These are phyloP conservation scores for Myotis daubentonii DNA, from an alignment of 2,797 vertebrate genomes.

Conservation along the genomic window DNA sequence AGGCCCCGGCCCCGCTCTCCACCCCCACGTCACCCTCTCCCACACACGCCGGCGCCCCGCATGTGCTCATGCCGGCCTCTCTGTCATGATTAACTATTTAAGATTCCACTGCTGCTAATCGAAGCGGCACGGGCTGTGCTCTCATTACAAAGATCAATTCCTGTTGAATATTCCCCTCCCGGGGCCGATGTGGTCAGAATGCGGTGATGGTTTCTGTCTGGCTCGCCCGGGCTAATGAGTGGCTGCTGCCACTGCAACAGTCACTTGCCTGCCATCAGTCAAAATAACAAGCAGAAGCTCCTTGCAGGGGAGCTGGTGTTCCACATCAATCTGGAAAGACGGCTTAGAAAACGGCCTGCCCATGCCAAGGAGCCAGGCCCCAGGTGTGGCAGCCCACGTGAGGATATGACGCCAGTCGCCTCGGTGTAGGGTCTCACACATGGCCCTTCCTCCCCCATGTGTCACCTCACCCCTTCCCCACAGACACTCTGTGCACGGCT, in stretches of 20 bases:
- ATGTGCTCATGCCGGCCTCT: neutral
- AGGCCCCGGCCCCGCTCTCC: neutral
- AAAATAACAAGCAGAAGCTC: slow-evolving; percentile 87
- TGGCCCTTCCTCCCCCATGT: neutral
- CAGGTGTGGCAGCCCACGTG: neutral
- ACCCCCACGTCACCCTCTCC: neutral
- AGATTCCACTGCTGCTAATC: slow-evolving; percentile 85
- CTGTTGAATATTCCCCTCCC: slow-evolving; percentile 88
- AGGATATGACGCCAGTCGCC: neutral
- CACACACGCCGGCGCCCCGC: neutral
- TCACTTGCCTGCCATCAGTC: slow-evolving; percentile 85
- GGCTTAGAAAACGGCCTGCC: slow-evolving; percentile 60
- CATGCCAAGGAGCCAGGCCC: slow-evolving; percentile 75
- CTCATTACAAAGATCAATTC: slow-evolving; percentile 89
- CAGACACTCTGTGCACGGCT: fast-evolving
- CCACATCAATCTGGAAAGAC: slow-evolving; percentile 82
- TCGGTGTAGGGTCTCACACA: neutral
- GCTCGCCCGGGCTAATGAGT: slow-evolving; percentile 85
- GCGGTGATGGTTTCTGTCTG: slow-evolving; percentile 82
- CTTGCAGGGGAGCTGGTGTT: slow-evolving; percentile 78
- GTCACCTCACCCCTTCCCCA: neutral
- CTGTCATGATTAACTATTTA: slow-evolving; percentile 87
- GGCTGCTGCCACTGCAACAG: slow-evolving; percentile 81
- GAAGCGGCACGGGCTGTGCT: slow-evolving; percentile 81
- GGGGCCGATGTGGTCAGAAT: slow-evolving; percentile 85